Conservation (phyloP, 2,797 vertebrate species). For the Lagorchestes hirsutus region DNA sequence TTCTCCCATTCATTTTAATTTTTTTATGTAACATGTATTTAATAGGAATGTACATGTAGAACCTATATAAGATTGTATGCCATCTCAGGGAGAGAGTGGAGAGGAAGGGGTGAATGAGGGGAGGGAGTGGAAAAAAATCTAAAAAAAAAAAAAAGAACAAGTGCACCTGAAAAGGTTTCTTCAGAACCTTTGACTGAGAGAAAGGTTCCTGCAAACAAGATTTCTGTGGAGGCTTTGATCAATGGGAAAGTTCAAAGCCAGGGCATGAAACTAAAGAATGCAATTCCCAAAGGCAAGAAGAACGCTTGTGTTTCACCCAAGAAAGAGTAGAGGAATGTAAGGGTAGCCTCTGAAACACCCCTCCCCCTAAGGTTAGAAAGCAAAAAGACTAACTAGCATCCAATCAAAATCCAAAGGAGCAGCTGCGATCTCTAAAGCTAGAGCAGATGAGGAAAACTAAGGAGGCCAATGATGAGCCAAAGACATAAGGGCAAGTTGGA, state of each 20-base stretch:
- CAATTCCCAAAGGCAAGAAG: accelerated
- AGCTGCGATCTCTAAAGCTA: not conserved
- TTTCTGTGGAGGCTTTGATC: too few species aligned
- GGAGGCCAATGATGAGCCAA: not conserved
- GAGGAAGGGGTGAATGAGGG: too few species aligned
- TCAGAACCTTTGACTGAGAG: not conserved
- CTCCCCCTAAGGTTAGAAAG: not conserved
- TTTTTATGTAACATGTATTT: too few species aligned
- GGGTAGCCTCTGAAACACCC: not conserved
- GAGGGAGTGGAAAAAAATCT: too few species aligned
- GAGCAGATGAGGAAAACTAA: not conserved
- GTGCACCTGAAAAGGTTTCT: not conserved
- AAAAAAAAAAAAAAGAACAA: not conserved
- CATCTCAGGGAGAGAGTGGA: too few species aligned
- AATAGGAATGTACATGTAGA: too few species aligned
- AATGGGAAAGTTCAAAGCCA: not conserved
- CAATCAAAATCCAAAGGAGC: not conserved
- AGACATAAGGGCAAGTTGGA: not conserved
- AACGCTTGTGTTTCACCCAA: not conserved
- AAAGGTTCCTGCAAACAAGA: too few species aligned
- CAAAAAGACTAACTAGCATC: not conserved
- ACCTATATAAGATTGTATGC: too few species aligned
- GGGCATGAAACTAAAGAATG: not conserved
- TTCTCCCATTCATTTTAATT: too few species aligned
- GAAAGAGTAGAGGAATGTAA: slow-evolving; percentile 16